Base-by-base conservation (phyloP, 1,140 invertebrate genomes). In the Hylaeus anthracinus region DNA sequence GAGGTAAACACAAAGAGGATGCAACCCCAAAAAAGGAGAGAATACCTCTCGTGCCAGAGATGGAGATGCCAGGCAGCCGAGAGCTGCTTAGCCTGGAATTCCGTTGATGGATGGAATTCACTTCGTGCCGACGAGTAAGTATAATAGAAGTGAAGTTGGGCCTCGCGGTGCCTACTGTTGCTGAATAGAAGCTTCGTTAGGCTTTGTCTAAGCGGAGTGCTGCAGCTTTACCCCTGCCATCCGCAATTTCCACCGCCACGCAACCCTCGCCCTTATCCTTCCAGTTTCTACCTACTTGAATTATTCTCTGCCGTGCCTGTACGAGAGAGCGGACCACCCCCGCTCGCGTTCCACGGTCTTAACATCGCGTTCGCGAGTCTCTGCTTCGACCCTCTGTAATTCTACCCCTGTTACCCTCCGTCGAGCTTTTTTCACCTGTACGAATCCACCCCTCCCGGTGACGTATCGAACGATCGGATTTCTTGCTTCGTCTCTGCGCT, bases 101-200 rank as follows among this genome's bases (percentile, higher is more conserved):
- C 77, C 84, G 81, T 81, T 88, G 81, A 84, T 87, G 86, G 85
- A 83, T 87, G 87, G 86, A 88, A 86, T 88, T 83, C 88, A 88
- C 77, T 88, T 72, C 79, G 72, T 53, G 63, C 82, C 83, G 75
- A 80, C 69, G 81, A 88, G 83, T 82, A 83, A 89, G 75, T 86
- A 88, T 86, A 89, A 88, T 87, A 80, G 85, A 86, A 82, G 81
- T 86, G 87, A 88, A 89, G 85, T 88, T 87, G 87, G 71, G 83
- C 72, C 82, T 79, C 83, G 83, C 78, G 61, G 81, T 85, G 83
- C 87, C 88, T 89, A 88, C 87, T 86, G 87, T 88, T 83, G 73
- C 73, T 85, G 82, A 88, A 88, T 88, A 88, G 85, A 80, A 87
- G 87, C 88, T 89, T 89, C 88, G 85, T 89, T 89, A 89, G 83